Conservation (phyloP, 2,888 invertebrate species). For the Chouioia cunea region DNA sequence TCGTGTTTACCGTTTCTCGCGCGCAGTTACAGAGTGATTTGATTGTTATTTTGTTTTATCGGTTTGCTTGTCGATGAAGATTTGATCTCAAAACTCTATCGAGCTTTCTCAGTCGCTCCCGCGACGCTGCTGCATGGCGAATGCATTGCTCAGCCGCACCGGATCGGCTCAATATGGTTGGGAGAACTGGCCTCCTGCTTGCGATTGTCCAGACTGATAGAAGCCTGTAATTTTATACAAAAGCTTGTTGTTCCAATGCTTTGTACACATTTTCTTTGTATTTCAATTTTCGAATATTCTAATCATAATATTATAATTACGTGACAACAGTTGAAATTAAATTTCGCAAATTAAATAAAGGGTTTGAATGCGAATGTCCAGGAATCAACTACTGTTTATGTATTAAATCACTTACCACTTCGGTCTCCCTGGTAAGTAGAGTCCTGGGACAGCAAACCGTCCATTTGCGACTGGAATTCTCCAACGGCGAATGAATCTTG, state of each 20-base stretch:
- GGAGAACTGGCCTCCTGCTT: constrained; percentile 74
- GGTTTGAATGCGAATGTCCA: background rate
- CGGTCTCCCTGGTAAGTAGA: constrained; percentile 83
- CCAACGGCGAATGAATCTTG: constrained; percentile 86
- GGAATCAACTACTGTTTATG: background rate
- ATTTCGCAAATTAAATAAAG: constrained; percentile 4
- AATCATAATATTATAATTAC: too few relatives aligned
- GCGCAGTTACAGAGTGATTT: constrained; percentile 48
- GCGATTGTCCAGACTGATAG: constrained; percentile 72
- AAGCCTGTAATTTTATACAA: constrained; percentile 54
- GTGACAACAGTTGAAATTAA: too few relatives aligned
- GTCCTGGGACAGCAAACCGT: constrained; percentile 94
- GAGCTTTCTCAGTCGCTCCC: constrained; percentile 68
- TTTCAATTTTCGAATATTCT: too few relatives aligned
- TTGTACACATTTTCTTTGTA: too few relatives aligned
- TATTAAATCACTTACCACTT: constrained; percentile 60
- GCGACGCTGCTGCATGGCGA: constrained; percentile 67
- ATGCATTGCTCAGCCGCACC: constrained; percentile 66
- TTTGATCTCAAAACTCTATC: constrained; percentile 60
- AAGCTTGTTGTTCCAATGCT: background rate
- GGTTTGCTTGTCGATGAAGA: constrained; percentile 54
- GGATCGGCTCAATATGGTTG: constrained; percentile 76
- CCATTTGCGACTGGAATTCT: constrained; percentile 93
- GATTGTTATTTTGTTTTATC: constrained; percentile 32
- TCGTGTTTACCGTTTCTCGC: constrained; percentile 40